Percentiles rank a stretch among this genome's conserved stretches.
These are phyloP conservation scores for Drosophila parthenogenetica DNA, from an alignment of 2,888 invertebrate species.

Conservation along the genomic window DNA sequence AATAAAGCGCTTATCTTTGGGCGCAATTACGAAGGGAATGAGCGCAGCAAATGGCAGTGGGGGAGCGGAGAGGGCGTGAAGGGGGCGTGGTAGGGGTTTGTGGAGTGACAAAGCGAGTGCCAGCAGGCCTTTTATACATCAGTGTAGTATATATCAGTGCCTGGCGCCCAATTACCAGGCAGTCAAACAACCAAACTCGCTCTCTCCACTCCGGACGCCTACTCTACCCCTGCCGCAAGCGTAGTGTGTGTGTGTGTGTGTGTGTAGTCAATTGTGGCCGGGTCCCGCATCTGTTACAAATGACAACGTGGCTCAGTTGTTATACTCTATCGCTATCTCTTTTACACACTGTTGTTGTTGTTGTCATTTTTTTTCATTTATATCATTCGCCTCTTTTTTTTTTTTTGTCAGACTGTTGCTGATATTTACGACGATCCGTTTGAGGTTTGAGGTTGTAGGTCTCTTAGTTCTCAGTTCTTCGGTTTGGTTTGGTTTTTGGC, in stretches of 20 bases:
- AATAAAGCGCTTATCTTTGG: conserved; percentile 80
- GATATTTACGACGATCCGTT: conserved; percentile 26
- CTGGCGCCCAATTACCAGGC: conserved; percentile 57
- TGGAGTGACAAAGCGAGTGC: conserved; percentile 37
- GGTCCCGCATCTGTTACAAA: conserved; percentile 80
- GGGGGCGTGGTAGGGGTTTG: background rate
- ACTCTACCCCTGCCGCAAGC: background rate
- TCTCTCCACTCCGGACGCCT: too few relatives aligned
- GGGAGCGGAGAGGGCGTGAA: background rate
- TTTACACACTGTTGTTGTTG: background rate
- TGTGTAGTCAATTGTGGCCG: conserved; percentile 71
- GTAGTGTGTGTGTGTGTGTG: conserved; percentile 5
- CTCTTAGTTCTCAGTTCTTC: background rate
- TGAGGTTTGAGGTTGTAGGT: conserved; percentile 14
- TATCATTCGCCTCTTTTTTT: background rate
- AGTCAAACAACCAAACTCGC: conserved; percentile 19
- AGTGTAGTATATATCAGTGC: conserved; percentile 37
- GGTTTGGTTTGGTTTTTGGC: conserved; percentile 19
- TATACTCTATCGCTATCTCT: conserved; percentile 3
- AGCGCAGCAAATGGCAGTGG: background rate
- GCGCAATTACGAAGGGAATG: conserved; percentile 69
- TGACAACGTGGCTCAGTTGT: conserved; percentile 57
- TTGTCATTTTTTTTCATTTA: background rate
- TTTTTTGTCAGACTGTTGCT: conserved; percentile 27
- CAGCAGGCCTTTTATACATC: conserved; percentile 36